Percentiles rank a stretch among this genome's conserved stretches.
These are phyloP conservation scores for Solenopsis fugax DNA, from an alignment of 1,140 invertebrate genomes.

Conservation along the genomic window DNA sequence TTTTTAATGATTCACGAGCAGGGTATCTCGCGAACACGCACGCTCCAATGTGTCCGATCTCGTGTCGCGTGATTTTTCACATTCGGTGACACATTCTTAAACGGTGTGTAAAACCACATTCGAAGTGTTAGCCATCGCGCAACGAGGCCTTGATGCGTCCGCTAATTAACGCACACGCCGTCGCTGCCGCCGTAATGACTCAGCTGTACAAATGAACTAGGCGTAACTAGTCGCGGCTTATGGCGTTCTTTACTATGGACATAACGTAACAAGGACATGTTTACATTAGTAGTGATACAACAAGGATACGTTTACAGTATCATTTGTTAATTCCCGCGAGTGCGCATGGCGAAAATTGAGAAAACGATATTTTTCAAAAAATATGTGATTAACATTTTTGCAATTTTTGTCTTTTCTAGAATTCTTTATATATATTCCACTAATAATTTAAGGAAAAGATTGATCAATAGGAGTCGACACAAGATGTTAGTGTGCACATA, in stretches of 20 bases:
- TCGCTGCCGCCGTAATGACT: constrained; percentile 74
- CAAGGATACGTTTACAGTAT: background rate
- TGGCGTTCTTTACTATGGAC: background rate
- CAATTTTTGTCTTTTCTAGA: no score
- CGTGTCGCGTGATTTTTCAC: background rate
- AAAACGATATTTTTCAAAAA: background rate
- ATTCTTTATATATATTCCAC: no score
- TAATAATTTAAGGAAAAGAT: no score
- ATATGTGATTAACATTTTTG: background rate
- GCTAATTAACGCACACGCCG: constrained; percentile 76
- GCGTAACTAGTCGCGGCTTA: constrained; percentile 28
- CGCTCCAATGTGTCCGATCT: background rate
- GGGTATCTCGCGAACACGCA: background rate
- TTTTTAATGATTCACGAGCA: background rate
- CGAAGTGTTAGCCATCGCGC: constrained; percentile 16
- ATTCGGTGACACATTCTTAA: constrained; percentile 10
- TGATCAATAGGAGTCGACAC: no score
- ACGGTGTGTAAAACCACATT: background rate
- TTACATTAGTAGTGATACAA: background rate
- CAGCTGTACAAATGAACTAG: constrained; percentile 79
- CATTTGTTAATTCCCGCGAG: background rate
- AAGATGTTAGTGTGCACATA: no score
- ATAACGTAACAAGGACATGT: background rate
- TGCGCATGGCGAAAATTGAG: background rate
- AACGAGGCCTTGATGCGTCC: constrained; percentile 77